Base-by-base conservation (phyloP, 2,113 vertebrate genomes). In the Mirounga angustirostris region DNA sequence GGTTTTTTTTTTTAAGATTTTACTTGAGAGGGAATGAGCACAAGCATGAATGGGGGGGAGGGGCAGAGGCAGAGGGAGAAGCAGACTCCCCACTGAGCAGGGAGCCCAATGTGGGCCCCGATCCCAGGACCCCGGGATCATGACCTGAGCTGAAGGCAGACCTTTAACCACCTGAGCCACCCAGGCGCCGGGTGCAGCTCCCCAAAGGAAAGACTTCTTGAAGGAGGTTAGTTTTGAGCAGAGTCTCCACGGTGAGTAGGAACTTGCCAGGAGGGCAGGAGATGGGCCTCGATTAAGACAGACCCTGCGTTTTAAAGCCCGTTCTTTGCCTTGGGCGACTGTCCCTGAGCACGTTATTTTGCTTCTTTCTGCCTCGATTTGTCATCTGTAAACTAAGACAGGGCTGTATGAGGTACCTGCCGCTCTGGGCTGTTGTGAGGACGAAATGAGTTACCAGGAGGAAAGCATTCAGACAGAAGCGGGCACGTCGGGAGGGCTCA, bases 81-180 rank as follows among this genome's bases (percentile, higher is more conserved):
- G 67, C 33, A 19, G 33, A 4, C 33, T 19, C 65, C 16, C 61
- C 24, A 7, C 11, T 28, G 10, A 63, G 24, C 61, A 61, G 59
- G 9, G 24, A 26, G 24, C 59, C 10, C 0, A 7, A 18, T 0
- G 16, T 69, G 33, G 65, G 7, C 7, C 33, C 4, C 8, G 1
- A 69, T 69, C 33, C 65, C 1, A 8, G 33, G 33, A n/a, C 15
- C 65, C 65, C 3, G 8, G 7, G 65, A n/a, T n/a, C 16, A 7
- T n/a, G 7, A 69, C 33, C 33, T n/a, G 65, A 67, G 30, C 63
- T 1, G 14, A 24, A 59, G 21, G 58, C 58, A 59, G 21, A 59
- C 21, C 5, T 1, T 59, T 59, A 59, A 59, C 21, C 21, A 22
- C 6, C 7, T 67, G 13, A 69, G 65, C 33, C 16, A 16, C 65